Base-by-base conservation (phyloP, 2,113 vertebrate genomes). In the Gymnogyps californianus region DNA sequence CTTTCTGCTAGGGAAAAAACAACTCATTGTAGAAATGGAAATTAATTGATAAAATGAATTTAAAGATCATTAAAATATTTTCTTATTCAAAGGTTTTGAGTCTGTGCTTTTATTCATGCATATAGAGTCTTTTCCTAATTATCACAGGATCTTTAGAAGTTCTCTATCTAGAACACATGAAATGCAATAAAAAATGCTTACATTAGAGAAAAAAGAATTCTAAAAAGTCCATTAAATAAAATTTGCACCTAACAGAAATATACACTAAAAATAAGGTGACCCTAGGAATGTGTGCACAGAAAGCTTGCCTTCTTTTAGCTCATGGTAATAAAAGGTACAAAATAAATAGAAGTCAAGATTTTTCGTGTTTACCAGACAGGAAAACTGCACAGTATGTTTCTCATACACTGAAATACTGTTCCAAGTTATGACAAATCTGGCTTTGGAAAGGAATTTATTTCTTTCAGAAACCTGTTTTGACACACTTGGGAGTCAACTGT, bases 131-230 rank as follows among this genome's bases (percentile, higher is more conserved):
- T 92, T 83, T 70, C 85, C 32, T 80, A 89, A 78, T 81, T 94
- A 95, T 87, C 21, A 81, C 32, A 70, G 62, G 29, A 89, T 84
- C 31, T 83, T 51, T 83, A n/a, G 51, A 91, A 59, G 61, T 36
- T 69, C 8, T 95, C 6, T 10, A 54, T 65, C 51, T 91, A 78
- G 69, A 93, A 83, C 13, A 96, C 7, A 42, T 5, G 17, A 87
- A 96, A 89, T 29, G 21, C 6, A 87, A 94, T 77, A 65, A 85
- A 71, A 93, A 92, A 40, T 66, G n/a, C n/a, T 94, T 96, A 69
- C 20, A 46, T 54, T 61, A 38, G 40, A 93, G 49, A 38, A 87
- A 95, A 90, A 95, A 55, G 76, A 25, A 66, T 21, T 83, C 32
- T 80, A 29, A 86, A 25, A 55, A 61, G 22, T 40, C 54, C 58